Conservation (phyloP, 2,888 invertebrate species). For the Sarcophaga carnaria region DNA sequence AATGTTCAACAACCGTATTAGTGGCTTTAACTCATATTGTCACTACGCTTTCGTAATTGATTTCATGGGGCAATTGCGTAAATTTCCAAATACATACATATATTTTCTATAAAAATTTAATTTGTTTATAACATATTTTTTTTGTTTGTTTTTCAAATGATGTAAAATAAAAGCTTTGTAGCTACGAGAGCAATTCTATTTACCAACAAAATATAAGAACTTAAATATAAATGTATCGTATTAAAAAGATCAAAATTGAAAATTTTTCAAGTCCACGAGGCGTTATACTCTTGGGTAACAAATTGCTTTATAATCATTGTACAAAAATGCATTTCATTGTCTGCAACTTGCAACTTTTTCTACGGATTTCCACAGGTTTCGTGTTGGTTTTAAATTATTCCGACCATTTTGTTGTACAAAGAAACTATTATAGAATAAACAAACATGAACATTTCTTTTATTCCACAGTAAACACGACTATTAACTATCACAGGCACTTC, state of each 20-base stretch:
- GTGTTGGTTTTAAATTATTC: slow-evolving; percentile 57
- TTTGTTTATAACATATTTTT: no score
- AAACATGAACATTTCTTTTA: slow-evolving; percentile 30
- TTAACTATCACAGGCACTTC: slow-evolving; percentile 9
- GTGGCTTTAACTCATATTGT: no score
- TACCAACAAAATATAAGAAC: not conserved
- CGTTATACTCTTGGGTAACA: slow-evolving; percentile 32
- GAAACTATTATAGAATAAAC: slow-evolving; percentile 53
- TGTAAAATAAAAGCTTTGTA: slow-evolving; percentile 3
- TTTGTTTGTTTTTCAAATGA: not conserved
- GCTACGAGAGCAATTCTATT: not conserved
- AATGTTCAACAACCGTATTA: no score
- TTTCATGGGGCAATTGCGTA: no score
- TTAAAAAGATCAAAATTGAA: not conserved
- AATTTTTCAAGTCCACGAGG: slow-evolving; percentile 34
- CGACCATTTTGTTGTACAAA: slow-evolving; percentile 57
- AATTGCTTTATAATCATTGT: slow-evolving; percentile 49
- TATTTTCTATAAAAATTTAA: no score
- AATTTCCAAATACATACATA: no score
- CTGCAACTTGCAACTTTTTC: slow-evolving; percentile 27
- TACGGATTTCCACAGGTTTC: slow-evolving; percentile 46
- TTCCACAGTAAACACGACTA: not conserved
- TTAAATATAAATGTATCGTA: not conserved
- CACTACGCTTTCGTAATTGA: no score
- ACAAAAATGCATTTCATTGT: slow-evolving; percentile 41